Evolutionary conservation across 2,113 vertebrate genomes (phyloP).

Genomic region (Sylvia atricapilla): DNA sequence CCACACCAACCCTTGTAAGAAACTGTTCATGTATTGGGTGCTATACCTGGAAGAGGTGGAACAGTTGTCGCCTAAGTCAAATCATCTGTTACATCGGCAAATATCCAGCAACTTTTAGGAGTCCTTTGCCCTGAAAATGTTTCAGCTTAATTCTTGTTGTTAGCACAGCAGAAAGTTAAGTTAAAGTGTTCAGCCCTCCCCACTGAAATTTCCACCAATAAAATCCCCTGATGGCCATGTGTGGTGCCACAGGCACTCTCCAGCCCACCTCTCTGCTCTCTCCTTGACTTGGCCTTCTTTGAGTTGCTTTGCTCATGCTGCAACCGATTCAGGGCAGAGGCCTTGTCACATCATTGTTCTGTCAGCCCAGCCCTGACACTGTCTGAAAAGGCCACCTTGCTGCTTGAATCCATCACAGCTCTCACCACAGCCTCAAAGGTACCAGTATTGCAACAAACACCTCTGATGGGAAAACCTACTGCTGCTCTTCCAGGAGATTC

Average conservation of each 20-base stretch:
- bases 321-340: not conserved
- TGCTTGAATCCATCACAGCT: not conserved
- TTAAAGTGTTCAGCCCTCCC: not conserved
- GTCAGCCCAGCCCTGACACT: not conserved
- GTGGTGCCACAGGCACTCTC: not conserved
- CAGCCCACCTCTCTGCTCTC: not conserved
- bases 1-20: not conserved
- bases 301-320: not conserved
- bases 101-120: not conserved
- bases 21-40: not conserved
- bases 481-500: constrained; percentile 4
- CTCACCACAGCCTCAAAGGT: not conserved
- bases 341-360: not conserved
- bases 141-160: not conserved
- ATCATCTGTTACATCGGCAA: not conserved
- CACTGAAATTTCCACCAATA: not conserved
- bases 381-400: not conserved
- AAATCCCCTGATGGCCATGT: not conserved
- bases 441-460: not conserved
- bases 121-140: not conserved
- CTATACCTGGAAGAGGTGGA: not conserved
- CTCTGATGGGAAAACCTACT: constrained; percentile 27
- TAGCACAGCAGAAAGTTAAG: not conserved
- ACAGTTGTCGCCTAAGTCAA: not conserved
- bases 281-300: not conserved